Conservation (phyloP, 2,113 vertebrate genomes). For the Pedionomus torquatus region DNA sequence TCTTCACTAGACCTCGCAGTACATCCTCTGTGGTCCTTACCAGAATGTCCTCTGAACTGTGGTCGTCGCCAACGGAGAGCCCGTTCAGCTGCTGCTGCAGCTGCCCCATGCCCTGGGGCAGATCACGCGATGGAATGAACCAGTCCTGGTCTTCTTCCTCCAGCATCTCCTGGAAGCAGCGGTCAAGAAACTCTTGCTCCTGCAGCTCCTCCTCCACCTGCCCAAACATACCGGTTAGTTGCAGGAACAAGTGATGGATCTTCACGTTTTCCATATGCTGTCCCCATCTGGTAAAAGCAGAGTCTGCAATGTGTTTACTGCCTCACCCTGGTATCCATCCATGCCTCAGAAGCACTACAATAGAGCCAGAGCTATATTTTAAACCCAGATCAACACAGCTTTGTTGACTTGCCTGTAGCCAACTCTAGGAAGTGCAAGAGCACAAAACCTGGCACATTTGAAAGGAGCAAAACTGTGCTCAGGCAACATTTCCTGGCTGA, state of each 20-base stretch:
- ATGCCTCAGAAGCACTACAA: not conserved
- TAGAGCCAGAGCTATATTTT: not conserved
- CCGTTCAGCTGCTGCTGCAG: conserved; percentile 94
- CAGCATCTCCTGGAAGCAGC: conserved; percentile 98
- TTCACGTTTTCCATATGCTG: fast-evolving
- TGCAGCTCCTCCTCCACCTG: conserved; percentile 97
- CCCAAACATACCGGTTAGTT: not conserved
- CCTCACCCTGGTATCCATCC: not conserved
- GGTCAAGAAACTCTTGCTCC: conserved; percentile 97
- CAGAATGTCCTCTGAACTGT: conserved; percentile 88
- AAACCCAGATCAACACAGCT: not conserved
- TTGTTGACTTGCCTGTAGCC: not conserved
- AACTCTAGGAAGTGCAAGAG: not conserved
- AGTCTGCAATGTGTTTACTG: not conserved
- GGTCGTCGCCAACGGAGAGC: conserved; percentile 81
- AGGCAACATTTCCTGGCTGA: not conserved
- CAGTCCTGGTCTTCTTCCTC: conserved; percentile 97
- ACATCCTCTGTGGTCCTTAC: conserved; percentile 65
- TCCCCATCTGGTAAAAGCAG: not conserved
- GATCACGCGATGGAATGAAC: conserved; percentile 95
- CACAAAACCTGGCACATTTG: fast-evolving
- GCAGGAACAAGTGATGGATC: fast-evolving
- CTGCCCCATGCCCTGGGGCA: conserved; percentile 89
- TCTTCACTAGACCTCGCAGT: not conserved
- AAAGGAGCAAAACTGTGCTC: not conserved